Base-by-base conservation (phyloP, 2,888 invertebrate species). In the Zaprionus bogoriensis region DNA sequence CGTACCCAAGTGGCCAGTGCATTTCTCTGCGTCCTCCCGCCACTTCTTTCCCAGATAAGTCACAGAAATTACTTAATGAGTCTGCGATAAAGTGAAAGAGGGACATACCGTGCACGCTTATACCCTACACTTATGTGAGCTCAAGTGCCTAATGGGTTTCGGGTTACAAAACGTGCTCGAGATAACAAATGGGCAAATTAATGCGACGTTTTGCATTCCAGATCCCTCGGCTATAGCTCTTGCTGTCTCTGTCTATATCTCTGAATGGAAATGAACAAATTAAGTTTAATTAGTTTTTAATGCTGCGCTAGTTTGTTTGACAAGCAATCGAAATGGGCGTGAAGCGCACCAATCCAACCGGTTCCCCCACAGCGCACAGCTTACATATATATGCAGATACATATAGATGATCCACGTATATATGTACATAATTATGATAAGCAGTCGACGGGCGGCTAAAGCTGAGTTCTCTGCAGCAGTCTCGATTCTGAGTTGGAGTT, bases 71-170 rank as follows among this genome's bases (percentile, higher is more conserved):
- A 86, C 81, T 85, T 86, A 83, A 83, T 83, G 86, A 86, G 86
- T 63, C 66, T 23, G 54, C 61, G 82, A 85, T 85, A 80, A 83
- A 77, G 70, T 55, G 32, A 14, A 46, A 64, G 32, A 48, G 44
- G 44, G 41, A 54, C 19, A 53, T 30, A 22, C 32, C 45, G 30
- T 53, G 46, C n/a, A n/a, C n/a, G n/a, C n/a, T n/a, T 39, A 27
- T 38, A 46, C 22, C 27, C 42, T 44, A 14, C 19, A 38, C 39
- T 55, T 62, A 44, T 30, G n/a, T 9, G 17, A 42, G 23, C 44
- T 87, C 81, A 85, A 87, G 87, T 79, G 87, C 57, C 76, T 85
- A 83, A 85, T 85, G 79, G 77, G 86, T 79, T 83, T 85, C 71
- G 74, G 74, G 79, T 85, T 85, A 85, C 84, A 76, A 69, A 77